Conservation (phyloP, 2,888 invertebrate species). For the Reticulitermes lucifugus region DNA sequence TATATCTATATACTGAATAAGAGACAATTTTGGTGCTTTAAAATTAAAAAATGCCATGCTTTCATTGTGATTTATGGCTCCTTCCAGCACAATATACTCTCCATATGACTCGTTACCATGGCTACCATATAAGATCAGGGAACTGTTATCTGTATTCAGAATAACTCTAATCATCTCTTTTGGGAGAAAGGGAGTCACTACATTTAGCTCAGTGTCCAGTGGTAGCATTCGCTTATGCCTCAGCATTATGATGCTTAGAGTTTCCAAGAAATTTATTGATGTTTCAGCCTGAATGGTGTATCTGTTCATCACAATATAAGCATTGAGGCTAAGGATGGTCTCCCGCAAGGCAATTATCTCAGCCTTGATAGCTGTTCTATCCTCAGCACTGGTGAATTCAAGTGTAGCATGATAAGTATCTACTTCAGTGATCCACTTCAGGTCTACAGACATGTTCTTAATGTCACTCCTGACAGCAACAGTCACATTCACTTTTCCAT, state of each 20-base stretch:
- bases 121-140: slow-evolving; percentile 37
- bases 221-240: slow-evolving; percentile 37
- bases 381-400: slow-evolving; percentile 7
- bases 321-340: background rate
- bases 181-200: slow-evolving; percentile 44
- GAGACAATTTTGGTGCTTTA: slow-evolving; percentile 29
- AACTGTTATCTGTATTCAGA: slow-evolving; percentile 29
- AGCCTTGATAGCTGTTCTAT: background rate
- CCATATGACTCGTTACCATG: slow-evolving; percentile 24
- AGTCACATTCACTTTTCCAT: slow-evolving; percentile 34
- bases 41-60: slow-evolving; percentile 36
- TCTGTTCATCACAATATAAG: background rate
- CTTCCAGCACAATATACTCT: slow-evolving; percentile 44
- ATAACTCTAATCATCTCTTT: slow-evolving; percentile 24
- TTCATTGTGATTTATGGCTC: slow-evolving; percentile 36
- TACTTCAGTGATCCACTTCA: background rate
- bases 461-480: background rate
- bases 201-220: slow-evolving; percentile 43
- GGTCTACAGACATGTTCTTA: background rate
- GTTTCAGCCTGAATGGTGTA: slow-evolving; percentile 13
- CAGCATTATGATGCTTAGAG: slow-evolving; percentile 13
- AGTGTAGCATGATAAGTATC: background rate
- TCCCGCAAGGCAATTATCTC: background rate
- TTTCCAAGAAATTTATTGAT: slow-evolving; percentile 32
- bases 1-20: slow-evolving; percentile 32